A percentile compares a stretch with the other conserved stretches of the same genome.
phyloP scores from a whole-genome alignment of 2,797 vertebrate species.

The Coracias cyanogaster region DNA sequence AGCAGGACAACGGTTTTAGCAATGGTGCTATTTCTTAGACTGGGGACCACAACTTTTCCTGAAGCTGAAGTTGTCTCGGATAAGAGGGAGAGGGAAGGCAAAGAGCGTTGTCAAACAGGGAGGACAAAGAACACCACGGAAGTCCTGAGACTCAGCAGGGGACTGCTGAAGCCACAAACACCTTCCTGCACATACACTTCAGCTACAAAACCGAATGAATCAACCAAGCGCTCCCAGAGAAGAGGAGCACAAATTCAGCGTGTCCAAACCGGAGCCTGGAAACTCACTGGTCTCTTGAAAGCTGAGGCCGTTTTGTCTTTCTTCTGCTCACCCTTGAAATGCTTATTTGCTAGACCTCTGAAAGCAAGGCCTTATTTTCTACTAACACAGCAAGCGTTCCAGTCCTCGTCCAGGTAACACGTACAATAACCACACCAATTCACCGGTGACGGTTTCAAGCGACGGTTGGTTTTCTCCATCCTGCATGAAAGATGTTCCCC shows the following conservation, averaged over 20 bases:
- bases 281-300: background rate
- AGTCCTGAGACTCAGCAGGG: background rate
- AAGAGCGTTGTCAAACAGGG: background rate
- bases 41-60: background rate
- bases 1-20: background rate
- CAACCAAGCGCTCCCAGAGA: background rate
- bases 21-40: fast-evolving
- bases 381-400: conserved; percentile 21
- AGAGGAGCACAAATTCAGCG: background rate
- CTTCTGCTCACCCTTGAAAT: background rate
- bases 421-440: conserved; percentile 23
- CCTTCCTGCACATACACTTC: background rate
- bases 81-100: background rate
- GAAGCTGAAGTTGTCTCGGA: background rate
- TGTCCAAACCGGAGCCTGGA: background rate
- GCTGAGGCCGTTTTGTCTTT: background rate
- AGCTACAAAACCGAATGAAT: background rate
- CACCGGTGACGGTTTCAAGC: conserved; percentile 27
- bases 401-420: conserved; percentile 14
- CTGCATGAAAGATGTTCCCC: conserved; percentile 8
- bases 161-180: background rate
- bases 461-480: conserved; percentile 14
- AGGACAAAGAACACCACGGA: background rate
- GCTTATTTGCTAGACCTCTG: background rate
- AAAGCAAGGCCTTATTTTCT: background rate